These are phyloP conservation scores for Channa striata DNA, from an alignment of 2,797 vertebrate species.

Conservation along the genomic window DNA sequence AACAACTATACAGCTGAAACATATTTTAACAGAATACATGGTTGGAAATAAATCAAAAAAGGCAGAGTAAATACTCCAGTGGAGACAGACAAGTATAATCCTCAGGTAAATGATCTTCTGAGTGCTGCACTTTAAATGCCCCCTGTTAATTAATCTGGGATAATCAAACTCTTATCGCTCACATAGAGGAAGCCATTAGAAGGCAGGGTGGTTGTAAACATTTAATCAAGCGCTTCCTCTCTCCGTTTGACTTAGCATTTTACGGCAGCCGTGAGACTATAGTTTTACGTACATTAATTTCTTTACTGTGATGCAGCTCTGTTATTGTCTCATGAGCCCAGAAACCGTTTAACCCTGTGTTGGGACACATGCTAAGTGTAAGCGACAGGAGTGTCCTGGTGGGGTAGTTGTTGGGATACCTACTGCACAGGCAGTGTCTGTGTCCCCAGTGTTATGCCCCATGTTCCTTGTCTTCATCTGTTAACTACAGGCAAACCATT, in stretches of 20 bases:
- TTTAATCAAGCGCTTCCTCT: conserved; percentile 46
- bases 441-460: no score
- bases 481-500: no score
- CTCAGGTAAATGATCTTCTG: conserved; percentile 25
- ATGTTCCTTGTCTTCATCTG: no score
- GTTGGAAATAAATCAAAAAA: conserved; percentile 3
- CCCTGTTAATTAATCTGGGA: conserved; percentile 29
- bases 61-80: neutral
- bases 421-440: no score
- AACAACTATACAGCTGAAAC: no score
- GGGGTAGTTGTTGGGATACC: neutral
- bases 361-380: neutral
- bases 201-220: conserved; percentile 29
- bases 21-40: conserved; percentile 4
- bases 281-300: conserved; percentile 33
- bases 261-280: conserved; percentile 8
- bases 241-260: neutral
- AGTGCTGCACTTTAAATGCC: conserved; percentile 18
- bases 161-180: conserved; percentile 37
- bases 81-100: conserved; percentile 24
- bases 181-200: conserved; percentile 23
- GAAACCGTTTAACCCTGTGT: neutral
- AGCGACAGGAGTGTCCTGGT: no score
- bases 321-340: conserved; percentile 19
- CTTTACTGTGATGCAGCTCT: conserved; percentile 29